Percentiles rank a stretch among this genome's conserved stretches.
Conservation (phyloP, 2,888 invertebrate species). For the Dynastes tityus region DNA sequence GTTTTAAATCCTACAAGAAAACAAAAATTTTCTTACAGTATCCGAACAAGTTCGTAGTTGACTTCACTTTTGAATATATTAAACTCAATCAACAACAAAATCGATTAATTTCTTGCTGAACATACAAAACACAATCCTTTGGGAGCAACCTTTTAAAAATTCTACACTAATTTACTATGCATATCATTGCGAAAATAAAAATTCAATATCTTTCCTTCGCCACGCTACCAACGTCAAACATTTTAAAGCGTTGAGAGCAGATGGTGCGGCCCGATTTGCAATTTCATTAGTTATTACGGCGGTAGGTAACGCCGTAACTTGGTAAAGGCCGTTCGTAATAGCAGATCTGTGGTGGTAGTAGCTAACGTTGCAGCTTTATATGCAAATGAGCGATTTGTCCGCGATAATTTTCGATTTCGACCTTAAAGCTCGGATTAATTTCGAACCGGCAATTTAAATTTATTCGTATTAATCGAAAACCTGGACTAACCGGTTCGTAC, state of each 20-base stretch:
- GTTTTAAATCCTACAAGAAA: no score
- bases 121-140: no score
- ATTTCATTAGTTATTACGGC: conserved; percentile 60
- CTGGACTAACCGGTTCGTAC: no score
- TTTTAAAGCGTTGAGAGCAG: conserved; percentile 30
- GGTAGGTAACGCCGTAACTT: conserved; percentile 20
- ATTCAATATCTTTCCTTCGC: conserved; percentile 13
- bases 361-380: conserved; percentile 52
- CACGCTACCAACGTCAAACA: conserved; percentile 19
- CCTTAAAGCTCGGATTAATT: conserved; percentile 24
- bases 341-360: not conserved
- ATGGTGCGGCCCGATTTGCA: conserved; percentile 58
- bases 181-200: conserved; percentile 25
- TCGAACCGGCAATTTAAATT: conserved; percentile 28
- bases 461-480: not conserved
- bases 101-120: no score
- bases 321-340: not conserved
- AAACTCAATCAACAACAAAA: no score
- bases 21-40: no score
- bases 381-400: conserved; percentile 52
- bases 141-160: no score
- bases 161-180: not conserved
- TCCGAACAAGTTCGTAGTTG: no score
- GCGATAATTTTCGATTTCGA: conserved; percentile 6
- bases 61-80: no score